Conservation (phyloP, 2,113 vertebrate species). For the Thinocorus orbignyianus region DNA sequence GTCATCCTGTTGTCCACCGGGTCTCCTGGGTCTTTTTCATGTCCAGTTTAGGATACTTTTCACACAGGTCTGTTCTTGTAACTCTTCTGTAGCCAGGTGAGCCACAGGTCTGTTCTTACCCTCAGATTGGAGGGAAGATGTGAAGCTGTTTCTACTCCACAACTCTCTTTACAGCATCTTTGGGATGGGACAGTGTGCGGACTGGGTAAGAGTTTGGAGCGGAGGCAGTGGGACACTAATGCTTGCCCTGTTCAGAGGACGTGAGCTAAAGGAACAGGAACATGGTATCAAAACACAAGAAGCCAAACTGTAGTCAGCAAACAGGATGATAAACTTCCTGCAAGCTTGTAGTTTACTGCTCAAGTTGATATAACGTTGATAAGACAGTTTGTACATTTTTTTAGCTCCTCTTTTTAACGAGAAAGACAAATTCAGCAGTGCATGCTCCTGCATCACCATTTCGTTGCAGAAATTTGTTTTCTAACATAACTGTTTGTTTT, state of each 20-base stretch:
- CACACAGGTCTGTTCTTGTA: not conserved
- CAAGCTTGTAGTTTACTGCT: not conserved
- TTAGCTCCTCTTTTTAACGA: not conserved
- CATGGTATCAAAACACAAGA: not conserved
- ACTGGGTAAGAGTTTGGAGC: not conserved
- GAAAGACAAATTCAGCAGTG: not conserved
- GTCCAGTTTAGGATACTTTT: not conserved
- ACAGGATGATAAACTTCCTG: constrained; percentile 57
- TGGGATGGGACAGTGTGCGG: not conserved
- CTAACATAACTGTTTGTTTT: not conserved
- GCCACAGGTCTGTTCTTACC: not conserved
- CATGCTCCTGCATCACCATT: not conserved
- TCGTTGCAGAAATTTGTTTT: not conserved
- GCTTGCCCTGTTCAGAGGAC: not conserved
- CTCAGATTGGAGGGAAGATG: not conserved
- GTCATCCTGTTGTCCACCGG: too few species aligned
- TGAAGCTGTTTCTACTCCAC: not conserved
- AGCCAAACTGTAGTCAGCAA: not conserved
- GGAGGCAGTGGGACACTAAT: not conserved
- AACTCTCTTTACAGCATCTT: not conserved
- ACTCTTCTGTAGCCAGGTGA: not conserved
- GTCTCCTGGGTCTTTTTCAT: too few species aligned
- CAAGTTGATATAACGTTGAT: not conserved
- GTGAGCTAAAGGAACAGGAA: not conserved
- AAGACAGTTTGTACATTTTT: not conserved